Evolutionary conservation across 2,113 vertebrate genomes (phyloP).

Genomic region (Datnioides undecimradiatus): DNA sequence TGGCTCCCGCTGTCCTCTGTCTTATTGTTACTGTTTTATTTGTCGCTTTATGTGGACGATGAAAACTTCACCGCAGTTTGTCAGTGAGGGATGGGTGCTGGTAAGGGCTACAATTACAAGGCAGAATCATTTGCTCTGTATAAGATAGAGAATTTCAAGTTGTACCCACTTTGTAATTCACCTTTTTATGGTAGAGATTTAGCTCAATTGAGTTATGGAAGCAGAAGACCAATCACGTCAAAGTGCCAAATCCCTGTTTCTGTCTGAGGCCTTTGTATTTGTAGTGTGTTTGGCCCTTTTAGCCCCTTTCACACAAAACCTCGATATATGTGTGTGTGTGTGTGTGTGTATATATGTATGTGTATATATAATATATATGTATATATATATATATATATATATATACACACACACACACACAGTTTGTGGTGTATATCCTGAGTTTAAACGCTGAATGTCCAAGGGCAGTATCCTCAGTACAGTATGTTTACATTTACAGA

Average conservation of each 20-base stretch:
- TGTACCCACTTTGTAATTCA: constrained; percentile 26
- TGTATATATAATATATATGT: constrained; percentile 16
- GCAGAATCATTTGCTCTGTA: constrained; percentile 10
- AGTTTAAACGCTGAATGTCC: constrained; percentile 50
- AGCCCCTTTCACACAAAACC: constrained; percentile 23
- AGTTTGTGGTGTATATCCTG: constrained; percentile 15
- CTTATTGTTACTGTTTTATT: constrained; percentile 21
- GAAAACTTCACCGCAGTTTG: constrained; percentile 29
- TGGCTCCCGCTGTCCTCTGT: not conserved
- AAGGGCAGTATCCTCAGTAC: constrained; percentile 37
- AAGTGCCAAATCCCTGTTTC: constrained; percentile 67
- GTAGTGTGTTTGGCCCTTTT: constrained; percentile 27
- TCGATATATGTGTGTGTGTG: not conserved
- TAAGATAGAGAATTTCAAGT: not conserved
- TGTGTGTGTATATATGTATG: no score
- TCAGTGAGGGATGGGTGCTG: constrained; percentile 41
- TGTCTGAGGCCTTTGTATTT: constrained; percentile 65
- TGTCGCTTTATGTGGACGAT: constrained; percentile 16
- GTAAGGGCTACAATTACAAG: constrained; percentile 76
- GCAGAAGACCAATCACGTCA: constrained; percentile 32
- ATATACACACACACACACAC: not conserved
- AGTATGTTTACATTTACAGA: constrained; percentile 69
- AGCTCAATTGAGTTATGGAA: constrained; percentile 5
- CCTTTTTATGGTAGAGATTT: constrained; percentile 28
- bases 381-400: no score